Evolutionary conservation across 2,888 invertebrate species (phyloP).

Genomic region (Cantharis rustica): DNA sequence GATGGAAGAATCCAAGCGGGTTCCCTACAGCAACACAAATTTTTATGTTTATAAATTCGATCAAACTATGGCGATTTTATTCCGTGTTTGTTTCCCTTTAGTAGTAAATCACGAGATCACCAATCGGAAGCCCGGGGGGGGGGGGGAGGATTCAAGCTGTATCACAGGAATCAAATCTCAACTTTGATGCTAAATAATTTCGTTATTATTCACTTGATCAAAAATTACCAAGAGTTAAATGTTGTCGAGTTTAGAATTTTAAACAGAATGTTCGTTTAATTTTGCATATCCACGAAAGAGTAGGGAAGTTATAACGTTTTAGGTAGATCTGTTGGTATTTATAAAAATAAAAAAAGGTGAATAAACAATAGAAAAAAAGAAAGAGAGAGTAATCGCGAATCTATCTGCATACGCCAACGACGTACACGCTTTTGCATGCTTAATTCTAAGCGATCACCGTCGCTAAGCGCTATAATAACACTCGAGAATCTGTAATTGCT

Average conservation of each 20-base stretch:
- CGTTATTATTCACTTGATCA: not conserved
- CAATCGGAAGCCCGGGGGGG: too few relatives aligned
- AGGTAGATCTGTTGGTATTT: too few relatives aligned
- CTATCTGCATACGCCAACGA: not conserved
- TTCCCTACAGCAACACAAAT: too few relatives aligned
- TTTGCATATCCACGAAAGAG: not conserved
- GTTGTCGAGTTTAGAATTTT: not conserved
- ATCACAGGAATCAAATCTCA: too few relatives aligned
- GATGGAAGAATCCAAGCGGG: too few relatives aligned
- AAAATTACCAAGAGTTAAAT: not conserved
- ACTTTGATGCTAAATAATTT: too few relatives aligned
- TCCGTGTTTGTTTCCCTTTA: too few relatives aligned
- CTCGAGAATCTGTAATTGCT: conserved; percentile 24
- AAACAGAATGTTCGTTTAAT: not conserved
- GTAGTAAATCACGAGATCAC: too few relatives aligned
- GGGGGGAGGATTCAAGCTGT: too few relatives aligned
- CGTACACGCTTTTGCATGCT: not conserved
- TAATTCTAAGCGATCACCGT: conserved; percentile 5
- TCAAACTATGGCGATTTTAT: too few relatives aligned
- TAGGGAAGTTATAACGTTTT: not conserved
- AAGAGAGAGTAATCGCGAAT: not conserved
- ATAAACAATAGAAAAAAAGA: not conserved
- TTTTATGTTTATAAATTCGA: too few relatives aligned
- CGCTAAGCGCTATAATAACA: conserved; percentile 21
- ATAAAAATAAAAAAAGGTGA: not conserved